A percentile compares a stretch with the other conserved stretches of the same genome.
phyloP scores from a whole-genome alignment of 1,140 invertebrate species.

The Diplogasteroides magnus region DNA sequence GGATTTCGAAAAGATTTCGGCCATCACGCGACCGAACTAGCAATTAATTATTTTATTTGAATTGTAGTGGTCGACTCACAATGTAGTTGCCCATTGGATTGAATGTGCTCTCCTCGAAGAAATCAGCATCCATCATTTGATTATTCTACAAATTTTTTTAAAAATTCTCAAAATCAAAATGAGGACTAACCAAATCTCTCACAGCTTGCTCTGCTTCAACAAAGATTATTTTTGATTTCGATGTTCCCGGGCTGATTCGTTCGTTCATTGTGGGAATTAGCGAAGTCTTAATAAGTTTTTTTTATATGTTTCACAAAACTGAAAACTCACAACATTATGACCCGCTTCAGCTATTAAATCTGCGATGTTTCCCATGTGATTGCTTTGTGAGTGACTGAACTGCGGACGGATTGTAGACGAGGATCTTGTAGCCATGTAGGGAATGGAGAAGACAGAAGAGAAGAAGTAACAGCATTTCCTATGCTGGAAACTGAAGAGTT shows the following conservation, averaged over 20 bases:
- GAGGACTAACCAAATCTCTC: too few relatives aligned
- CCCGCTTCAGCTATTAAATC: neutral
- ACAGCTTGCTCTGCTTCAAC: neutral
- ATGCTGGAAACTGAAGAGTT: too few relatives aligned
- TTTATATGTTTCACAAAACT: neutral
- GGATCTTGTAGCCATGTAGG: neutral
- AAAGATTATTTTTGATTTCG: neutral
- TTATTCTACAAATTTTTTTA: neutral
- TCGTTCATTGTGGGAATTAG: neutral
- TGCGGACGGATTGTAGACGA: neutral
- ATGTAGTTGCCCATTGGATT: neutral
- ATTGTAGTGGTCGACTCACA: neutral
- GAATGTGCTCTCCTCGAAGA: neutral
- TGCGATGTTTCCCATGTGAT: neutral
- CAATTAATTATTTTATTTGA: too few relatives aligned
- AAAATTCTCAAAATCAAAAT: too few relatives aligned
- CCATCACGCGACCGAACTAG: neutral
- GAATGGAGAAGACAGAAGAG: too few relatives aligned
- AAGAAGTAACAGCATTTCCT: too few relatives aligned
- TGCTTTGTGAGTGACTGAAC: neutral
- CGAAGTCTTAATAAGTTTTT: neutral
- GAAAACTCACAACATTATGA: neutral
- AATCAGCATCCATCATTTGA: too few relatives aligned
- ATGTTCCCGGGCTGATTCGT: neutral
- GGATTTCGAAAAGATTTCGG: neutral